phyloP scores from a whole-genome alignment of 2,888 invertebrate species.

The Venusia cambrica region DNA sequence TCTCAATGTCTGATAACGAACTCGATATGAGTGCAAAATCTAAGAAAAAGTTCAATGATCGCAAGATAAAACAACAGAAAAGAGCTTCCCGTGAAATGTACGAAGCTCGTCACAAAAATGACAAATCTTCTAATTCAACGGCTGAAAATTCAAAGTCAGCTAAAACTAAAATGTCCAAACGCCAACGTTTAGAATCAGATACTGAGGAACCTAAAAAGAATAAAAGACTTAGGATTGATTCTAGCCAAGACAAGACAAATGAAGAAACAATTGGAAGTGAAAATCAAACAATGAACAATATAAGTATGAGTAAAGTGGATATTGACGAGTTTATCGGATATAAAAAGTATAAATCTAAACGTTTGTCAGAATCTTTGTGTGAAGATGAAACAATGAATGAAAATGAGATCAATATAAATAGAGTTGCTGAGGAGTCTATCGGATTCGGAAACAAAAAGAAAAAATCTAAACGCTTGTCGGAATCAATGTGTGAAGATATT shows the following conservation, averaged over 20 bases:
- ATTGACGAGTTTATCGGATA: constrained; percentile 28
- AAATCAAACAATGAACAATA: too few species aligned
- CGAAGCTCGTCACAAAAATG: constrained; percentile 58
- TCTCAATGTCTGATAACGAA: constrained; percentile 67
- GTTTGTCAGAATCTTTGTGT: constrained; percentile 42
- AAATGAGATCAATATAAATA: constrained; percentile 54
- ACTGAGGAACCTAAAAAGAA: constrained; percentile 48
- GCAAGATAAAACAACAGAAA: constrained; percentile 65
- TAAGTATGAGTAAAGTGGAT: constrained; percentile 30
- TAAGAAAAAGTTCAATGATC: constrained; percentile 65
- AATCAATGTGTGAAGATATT: constrained; percentile 43
- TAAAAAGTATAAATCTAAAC: constrained; percentile 41
- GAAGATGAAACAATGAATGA: constrained; percentile 53
- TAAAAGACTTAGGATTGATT: constrained; percentile 56
- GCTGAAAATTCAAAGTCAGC: constrained; percentile 21
- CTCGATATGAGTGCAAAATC: constrained; percentile 64
- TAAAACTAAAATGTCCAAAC: constrained; percentile 38
- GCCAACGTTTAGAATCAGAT: constrained; percentile 47
- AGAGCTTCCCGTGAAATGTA: constrained; percentile 71
- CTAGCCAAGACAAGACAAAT: constrained; percentile 50
- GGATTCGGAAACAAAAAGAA: constrained; percentile 37
- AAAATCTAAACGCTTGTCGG: constrained; percentile 41
- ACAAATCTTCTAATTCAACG: constrained; percentile 39
- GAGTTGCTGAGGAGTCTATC: constrained; percentile 33
- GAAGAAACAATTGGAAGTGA: too few species aligned